phyloP scores from a whole-genome alignment of 2,888 invertebrate genomes.

The Achlya flavicornis region DNA sequence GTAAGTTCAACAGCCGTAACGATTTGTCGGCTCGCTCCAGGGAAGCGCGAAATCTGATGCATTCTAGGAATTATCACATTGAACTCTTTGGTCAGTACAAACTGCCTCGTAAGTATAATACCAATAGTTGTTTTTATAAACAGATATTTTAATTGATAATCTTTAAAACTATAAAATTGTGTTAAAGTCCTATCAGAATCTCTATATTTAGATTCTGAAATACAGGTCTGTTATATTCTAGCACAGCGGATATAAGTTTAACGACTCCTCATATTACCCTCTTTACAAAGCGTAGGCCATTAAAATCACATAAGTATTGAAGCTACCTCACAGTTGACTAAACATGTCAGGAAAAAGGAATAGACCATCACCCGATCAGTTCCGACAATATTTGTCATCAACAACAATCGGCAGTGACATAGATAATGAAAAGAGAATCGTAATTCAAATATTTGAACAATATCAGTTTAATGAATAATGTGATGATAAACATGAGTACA shows the following conservation, averaged over 20 bases:
- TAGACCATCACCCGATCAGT: slow-evolving; percentile 4
- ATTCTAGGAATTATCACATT: neutral
- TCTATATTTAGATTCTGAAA: too few species aligned
- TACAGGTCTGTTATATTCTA: neutral
- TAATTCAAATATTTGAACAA: neutral
- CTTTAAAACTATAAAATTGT: too few species aligned
- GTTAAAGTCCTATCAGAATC: too few species aligned
- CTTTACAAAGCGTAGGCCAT: neutral
- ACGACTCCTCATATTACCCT: neutral
- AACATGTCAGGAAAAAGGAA: neutral
- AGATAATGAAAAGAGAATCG: neutral
- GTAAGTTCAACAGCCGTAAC: neutral
- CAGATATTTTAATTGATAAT: too few species aligned
- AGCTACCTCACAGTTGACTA: neutral
- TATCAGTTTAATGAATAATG: neutral
- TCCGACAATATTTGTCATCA: neutral
- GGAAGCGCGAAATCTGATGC: slow-evolving; percentile 5
- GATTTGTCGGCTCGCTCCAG: slow-evolving; percentile 7
- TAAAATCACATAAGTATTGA: slow-evolving; percentile 1
- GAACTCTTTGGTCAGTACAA: neutral
- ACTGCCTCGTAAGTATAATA: neutral
- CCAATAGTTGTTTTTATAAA: too few species aligned
- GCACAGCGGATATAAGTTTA: neutral
- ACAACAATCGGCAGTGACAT: neutral
- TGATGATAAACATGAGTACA: neutral